phyloP scores from a whole-genome alignment of 1,140 invertebrate genomes.

The Drosophila bocki region DNA sequence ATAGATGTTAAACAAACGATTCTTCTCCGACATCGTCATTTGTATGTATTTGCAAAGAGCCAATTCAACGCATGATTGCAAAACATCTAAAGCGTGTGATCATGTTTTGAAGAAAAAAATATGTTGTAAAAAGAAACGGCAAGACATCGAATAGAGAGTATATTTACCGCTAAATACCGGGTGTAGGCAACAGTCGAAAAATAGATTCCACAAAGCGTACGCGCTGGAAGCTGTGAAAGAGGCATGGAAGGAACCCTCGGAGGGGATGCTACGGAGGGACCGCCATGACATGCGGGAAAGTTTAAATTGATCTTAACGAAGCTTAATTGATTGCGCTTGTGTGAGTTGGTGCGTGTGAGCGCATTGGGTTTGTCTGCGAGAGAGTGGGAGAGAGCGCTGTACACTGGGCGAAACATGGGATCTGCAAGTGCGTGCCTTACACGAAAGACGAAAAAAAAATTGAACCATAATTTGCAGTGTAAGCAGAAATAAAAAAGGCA shows the following conservation, averaged over 20 bases:
- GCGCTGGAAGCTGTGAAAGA: constrained; percentile 46
- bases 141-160: not conserved
- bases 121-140: not conserved
- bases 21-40: not conserved
- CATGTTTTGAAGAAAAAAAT: not conserved
- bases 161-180: not conserved
- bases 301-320: constrained; percentile 85
- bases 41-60: not conserved
- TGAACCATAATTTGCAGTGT: constrained; percentile 1
- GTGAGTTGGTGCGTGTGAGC: constrained; percentile 60
- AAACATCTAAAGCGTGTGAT: not conserved
- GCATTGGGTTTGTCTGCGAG: constrained; percentile 31
- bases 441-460: too few species aligned
- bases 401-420: constrained; percentile 44
- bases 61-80: not conserved
- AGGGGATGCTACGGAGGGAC: constrained; percentile 18
- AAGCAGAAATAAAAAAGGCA: not conserved
- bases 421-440: not conserved
- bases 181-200: constrained; percentile 4
- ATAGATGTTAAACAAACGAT: not conserved
- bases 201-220: constrained; percentile 65
- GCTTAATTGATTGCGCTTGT: constrained; percentile 80
- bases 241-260: constrained; percentile 4
- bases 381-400: constrained; percentile 30
- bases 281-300: constrained; percentile 79